Evolutionary conservation across 2,113 vertebrate genomes (phyloP).

Genomic region (Corvus hawaiiensis): DNA sequence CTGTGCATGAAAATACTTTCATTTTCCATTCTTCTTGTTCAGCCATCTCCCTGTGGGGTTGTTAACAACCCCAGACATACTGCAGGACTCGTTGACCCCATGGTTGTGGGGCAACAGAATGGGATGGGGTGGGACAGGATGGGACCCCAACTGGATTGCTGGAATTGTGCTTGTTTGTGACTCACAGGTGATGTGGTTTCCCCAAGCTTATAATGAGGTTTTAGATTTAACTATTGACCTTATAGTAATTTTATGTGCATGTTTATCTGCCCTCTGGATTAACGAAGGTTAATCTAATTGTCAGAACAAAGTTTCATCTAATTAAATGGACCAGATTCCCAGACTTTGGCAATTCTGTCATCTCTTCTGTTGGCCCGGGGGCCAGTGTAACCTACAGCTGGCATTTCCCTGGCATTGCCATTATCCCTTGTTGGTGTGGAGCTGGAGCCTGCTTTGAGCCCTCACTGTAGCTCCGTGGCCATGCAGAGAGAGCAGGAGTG

Average conservation of each 20-base stretch:
- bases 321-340: not conserved
- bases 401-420: not conserved
- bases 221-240: not conserved
- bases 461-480: not conserved
- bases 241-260: not conserved
- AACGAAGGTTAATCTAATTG: not conserved
- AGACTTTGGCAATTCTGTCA: not conserved
- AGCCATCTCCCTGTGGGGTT: rapidly evolving
- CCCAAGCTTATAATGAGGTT: not conserved
- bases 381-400: not conserved
- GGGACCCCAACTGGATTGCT: not conserved
- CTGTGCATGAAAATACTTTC: not conserved
- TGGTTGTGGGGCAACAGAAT: rapidly evolving
- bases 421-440: rapidly evolving
- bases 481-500: not conserved
- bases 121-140: not conserved
- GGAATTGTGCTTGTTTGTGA: not conserved
- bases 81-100: rapidly evolving
- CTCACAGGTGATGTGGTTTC: not conserved
- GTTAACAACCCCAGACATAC: not conserved
- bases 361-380: not conserved
- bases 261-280: not conserved
- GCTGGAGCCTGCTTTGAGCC: not conserved
- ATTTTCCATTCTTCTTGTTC: not conserved
- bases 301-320: not conserved